Conservation (phyloP, 2,888 invertebrate species). For the Stenodera caucasica region DNA sequence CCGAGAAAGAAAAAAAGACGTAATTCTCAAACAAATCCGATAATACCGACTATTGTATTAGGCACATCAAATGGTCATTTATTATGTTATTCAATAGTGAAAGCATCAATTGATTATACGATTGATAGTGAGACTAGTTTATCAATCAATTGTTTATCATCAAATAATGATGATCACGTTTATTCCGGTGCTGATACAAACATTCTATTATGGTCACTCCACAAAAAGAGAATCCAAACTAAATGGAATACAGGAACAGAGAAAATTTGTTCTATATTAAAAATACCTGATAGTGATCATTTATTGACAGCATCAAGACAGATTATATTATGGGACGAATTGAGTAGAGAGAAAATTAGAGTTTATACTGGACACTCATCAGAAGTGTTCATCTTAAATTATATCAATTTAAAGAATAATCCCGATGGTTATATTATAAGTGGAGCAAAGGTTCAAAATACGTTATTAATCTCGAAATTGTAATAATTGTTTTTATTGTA, state of each 20-base stretch:
- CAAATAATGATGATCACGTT: slow-evolving; percentile 59
- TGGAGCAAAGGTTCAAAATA: slow-evolving; percentile 51
- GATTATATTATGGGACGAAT: slow-evolving; percentile 68
- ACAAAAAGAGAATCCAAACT: slow-evolving; percentile 57
- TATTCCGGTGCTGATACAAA: slow-evolving; percentile 62
- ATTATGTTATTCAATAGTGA: slow-evolving; percentile 69
- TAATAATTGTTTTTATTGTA: slow-evolving; percentile 26
- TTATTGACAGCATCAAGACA: slow-evolving; percentile 53
- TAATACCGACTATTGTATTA: slow-evolving; percentile 65
- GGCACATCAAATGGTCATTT: slow-evolving; percentile 75
- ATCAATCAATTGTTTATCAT: slow-evolving; percentile 59
- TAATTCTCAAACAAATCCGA: slow-evolving; percentile 50
- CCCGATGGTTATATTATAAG: slow-evolving; percentile 55
- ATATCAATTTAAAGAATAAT: slow-evolving; percentile 43
- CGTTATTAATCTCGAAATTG: slow-evolving; percentile 11
- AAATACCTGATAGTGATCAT: slow-evolving; percentile 59
- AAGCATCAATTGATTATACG: slow-evolving; percentile 65
- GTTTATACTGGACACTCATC: slow-evolving; percentile 68
- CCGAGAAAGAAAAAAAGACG: slow-evolving; percentile 59
- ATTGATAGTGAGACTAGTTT: slow-evolving; percentile 56
- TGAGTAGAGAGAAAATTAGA: slow-evolving; percentile 62
- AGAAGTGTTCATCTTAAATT: slow-evolving; percentile 58
- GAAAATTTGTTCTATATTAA: slow-evolving; percentile 63
- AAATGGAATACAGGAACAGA: slow-evolving; percentile 69
- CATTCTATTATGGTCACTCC: slow-evolving; percentile 62